Evolutionary conservation across 2,888 invertebrate species (phyloP), one percentile per base, ranked within the genome.

Genomic region (Campoletis raptor): DNA sequence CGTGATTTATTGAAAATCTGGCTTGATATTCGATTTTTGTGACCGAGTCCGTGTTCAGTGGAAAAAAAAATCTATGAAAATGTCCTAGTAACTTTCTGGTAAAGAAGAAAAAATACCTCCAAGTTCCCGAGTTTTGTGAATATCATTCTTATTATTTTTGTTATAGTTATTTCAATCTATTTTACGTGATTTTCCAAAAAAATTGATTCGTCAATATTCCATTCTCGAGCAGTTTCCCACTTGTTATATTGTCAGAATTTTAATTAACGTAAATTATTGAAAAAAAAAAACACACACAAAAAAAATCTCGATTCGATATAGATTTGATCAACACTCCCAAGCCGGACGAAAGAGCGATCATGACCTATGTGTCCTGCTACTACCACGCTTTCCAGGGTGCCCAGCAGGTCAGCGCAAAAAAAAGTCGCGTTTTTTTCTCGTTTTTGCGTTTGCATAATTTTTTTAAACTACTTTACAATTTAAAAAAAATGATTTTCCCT

Each of bases 351-450:
- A 98, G 99, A 96, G 99, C 99, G 95, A 99, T 99, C 95, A 99
- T 99, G 99, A 99, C 99, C 94, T 99, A 99, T 96, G 99, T 99
- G 95, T 99, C 99, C 95, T 99, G 99, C 96, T 99, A 99, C 97
- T 99, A 99, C 96, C 99, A 99, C 96, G 99, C 99, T 95, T 99
- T 99, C 98, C 99, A 99, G 96, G 99, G 99, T 96, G 98, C 98
- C 95, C 98, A 98, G 96, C 98, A 99, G 98, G 99, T 98, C 94
- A 94, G 95, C 95, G 93, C 80, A 82, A 85, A 76, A 52, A 81
- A 52, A 42, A 42, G 69, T 15, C 83, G 74, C 78, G 78, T 83
- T 80, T 73, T 73, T 81, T 78, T 57, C 52, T 70, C 42, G 9
- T 79, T 61, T 61, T 61, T 15, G 15, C 70, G 54, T 61, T 78